Base-by-base conservation (phyloP, 2,888 invertebrate species). In the Papilio gigon region DNA sequence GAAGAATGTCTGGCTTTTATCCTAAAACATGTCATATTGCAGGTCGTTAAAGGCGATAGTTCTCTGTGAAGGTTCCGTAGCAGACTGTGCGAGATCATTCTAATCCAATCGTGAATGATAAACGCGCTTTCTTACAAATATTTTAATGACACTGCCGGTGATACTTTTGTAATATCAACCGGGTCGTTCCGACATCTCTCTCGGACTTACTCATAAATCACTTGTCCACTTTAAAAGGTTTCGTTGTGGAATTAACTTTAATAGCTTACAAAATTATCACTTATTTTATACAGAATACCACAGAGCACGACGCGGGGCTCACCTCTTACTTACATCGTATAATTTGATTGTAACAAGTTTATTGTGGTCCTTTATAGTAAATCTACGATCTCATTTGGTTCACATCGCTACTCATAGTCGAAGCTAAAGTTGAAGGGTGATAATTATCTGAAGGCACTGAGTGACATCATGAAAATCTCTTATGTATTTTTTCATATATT, bases 71-170 rank as follows among this genome's bases (percentile, higher is more conserved):
- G 44, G 17, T 9, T 33, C 1, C n/a, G n/a, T 20, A 59, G 47
- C 35, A 27, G n/a, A 58, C 59, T 59, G 37, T 64, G 58, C 62
- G 17, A 58, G 68, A 22, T 35, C 72, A 67, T 72, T 72, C 70
- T 73, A 71, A 73, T 66, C 71, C 68, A 61, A 56, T 56, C 70
- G 61, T 68, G 60, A 71, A 73, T 76, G 73, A 75, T 76, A 73
- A 73, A 76, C 65, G 73, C 37, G 65, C 69, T 60, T 69, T 59
- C 68, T 62, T 73, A 61, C 70, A 78, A 74, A 76, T 75, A 76
- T 77, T 82, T 79, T 78, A 78, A 82, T 78, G 80, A 76, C 64
- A 62, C 17, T 70, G 70, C 53, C 42, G 62, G 60, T 71, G 66
- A 63, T 53, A 50, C 33, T 65, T 70, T 35, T 50, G 62, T 60